Base-by-base conservation (phyloP, 2,113 vertebrate species). In the Seriola dumerili region DNA sequence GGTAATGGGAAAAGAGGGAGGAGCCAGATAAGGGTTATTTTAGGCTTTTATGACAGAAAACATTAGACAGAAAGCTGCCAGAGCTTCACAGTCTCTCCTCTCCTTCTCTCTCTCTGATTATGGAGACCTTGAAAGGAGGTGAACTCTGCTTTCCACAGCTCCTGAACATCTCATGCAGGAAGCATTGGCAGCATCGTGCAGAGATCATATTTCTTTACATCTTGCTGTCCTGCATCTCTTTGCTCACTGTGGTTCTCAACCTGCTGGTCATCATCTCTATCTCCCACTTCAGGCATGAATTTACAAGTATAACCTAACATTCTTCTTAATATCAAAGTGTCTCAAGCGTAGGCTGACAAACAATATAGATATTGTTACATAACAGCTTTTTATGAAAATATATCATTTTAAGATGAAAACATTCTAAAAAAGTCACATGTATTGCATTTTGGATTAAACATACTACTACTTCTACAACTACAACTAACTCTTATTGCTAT, bases 251-350 rank as follows among this genome's bases (percentile, higher is more conserved):
- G 25, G 13, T 8, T 7, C 72, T 85, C 14, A 84, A 84, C 38
- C 6, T n/a, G 64, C 70, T 84, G 46, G 70, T 84, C 58, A 84
- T 84, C 64, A 16, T 76, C 71, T 79, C 76, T 40, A 57, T 84
- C 64, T 64, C 76, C 16, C 57, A 84, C 38, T 84, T 84, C 57
- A 80, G 71, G 83, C 44, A 67, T 8, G 12, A 32, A 32, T 25
- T 59, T 29, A 29, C 8, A 12, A 2, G 14, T 16, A n/a, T 54
- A 19, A 7, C 5, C 4, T 29, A 13, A 36, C 8, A n/a, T 25
- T 16, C 2, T 21, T 52, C 19, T 3, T 46, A 16, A 46, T 14
- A 4, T 29, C 25, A 29, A 29, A 29, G 2, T 29, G 25, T 29
- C 25, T 29, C 25, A 29, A 29, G 25, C 2, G 25, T 29, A 29